Conservation (phyloP, 2,113 vertebrate species). For the Actinemys pallida region DNA sequence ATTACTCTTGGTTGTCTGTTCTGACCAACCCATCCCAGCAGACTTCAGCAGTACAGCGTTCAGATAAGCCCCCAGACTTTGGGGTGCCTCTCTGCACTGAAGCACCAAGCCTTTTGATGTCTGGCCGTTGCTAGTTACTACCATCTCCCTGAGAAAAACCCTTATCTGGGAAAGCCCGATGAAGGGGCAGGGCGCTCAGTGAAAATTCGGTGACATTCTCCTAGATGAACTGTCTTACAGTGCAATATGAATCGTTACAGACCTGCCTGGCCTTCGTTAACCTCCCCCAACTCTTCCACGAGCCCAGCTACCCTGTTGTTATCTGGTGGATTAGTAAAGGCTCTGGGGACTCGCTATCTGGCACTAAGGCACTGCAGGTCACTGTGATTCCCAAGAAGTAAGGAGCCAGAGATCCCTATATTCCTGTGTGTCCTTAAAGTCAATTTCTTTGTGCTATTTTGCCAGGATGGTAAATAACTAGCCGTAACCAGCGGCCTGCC, state of each 20-base stretch:
- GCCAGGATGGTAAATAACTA: conserved; percentile 2
- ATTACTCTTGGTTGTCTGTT: neutral
- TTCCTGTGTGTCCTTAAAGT: conserved; percentile 16
- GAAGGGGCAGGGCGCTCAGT: neutral
- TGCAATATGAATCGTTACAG: conserved; percentile 31
- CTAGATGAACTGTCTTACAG: neutral
- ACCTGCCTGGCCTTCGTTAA: conserved; percentile 30
- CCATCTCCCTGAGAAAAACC: too few species aligned
- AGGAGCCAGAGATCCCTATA: conserved; percentile 30
- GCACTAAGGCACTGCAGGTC: neutral
- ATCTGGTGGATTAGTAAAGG: conserved; percentile 1
- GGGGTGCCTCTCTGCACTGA: neutral
- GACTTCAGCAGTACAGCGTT: neutral
- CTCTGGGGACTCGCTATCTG: conserved; percentile 4
- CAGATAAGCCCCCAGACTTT: neutral
- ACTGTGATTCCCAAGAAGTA: conserved; percentile 7
- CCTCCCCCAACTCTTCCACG: neutral
- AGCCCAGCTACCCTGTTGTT: conserved; percentile 36
- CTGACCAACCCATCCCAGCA: accelerated
- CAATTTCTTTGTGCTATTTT: conserved; percentile 17
- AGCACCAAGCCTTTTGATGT: neutral
- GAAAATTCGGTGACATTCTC: neutral
- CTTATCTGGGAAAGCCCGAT: neutral
- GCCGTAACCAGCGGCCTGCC: conserved; percentile 34
- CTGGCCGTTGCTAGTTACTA: neutral